Base-by-base conservation (phyloP, 2,888 invertebrate species). In the Hirtodrosophila trivittata region DNA sequence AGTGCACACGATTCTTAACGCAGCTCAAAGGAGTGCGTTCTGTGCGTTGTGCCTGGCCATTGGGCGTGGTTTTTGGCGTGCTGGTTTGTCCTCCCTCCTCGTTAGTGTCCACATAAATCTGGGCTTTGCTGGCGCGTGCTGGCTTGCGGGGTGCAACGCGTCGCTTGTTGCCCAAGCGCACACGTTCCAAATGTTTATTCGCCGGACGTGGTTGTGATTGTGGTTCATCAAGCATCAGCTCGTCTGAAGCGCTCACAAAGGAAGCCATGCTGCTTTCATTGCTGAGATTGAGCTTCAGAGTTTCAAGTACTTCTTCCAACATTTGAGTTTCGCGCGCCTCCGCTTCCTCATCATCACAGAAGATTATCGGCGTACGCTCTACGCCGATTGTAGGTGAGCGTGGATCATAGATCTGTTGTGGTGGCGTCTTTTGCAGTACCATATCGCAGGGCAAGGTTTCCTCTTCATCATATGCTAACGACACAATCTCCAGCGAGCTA, bases 291-390 rank as follows among this genome's bases (percentile, higher is more conserved):
- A 90, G 66, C 0, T 89, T 87, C 0, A 90, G 49, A 0, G 89
- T 88, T 7, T 88, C 82, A 0, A 90, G 65, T 14, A 89, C 80
- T 5, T 75, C 82, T 37, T 89, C 89, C n/a, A 89, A 72, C 85
- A 90, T 87, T 58, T 86, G 74, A 1, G 88, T 87, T 47, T 89
- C 89, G n/a, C 69, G 77, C 1, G 74, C 70, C 37, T 87, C 86
- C 9, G 77, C 70, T 4, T 82, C 82, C 16, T 86, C 85, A 43
- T 87, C 85, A 42, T 89, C 89, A 43, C 76, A 86, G 26, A 90
- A 89, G 10, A 89, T 86, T 0, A 90, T 89, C 5, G 90, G 90
- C 0, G 90, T 90, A 13, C 90, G 84, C 10, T 89, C 90, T 3
- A 90, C 87, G 3, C 89, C 89, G 4, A 88, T 56, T 10, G 82